Evolutionary conservation across 1,140 invertebrate species (phyloP).

Genomic region (Drosophila mauritiana): DNA sequence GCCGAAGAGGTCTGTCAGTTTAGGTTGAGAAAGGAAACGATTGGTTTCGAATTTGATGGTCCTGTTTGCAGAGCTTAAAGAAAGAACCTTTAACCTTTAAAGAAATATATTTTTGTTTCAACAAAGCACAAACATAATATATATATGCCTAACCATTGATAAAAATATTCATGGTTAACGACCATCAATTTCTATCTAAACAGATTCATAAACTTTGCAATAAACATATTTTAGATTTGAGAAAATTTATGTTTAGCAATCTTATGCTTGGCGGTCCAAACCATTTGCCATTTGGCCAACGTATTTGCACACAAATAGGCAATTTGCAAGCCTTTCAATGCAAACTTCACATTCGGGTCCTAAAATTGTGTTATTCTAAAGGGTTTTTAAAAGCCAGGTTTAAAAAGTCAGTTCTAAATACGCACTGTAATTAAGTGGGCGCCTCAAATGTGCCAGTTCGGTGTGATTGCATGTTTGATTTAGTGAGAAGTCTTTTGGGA

Average conservation of each 20-base stretch:
- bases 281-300: constrained; percentile 10
- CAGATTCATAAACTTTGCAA: not conserved
- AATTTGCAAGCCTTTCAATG: not conserved
- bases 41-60: not conserved
- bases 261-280: not conserved
- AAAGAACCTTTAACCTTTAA: too few species aligned
- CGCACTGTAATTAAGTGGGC: constrained; percentile 6
- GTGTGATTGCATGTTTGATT: constrained; percentile 12
- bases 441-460: not conserved
- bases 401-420: not conserved
- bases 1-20: not conserved
- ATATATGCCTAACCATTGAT: too few species aligned
- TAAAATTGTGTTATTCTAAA: not conserved
- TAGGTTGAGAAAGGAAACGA: not conserved
- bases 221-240: not conserved
- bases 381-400: not conserved
- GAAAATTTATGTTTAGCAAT: not conserved
- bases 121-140: too few species aligned
- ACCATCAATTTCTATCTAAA: not conserved
- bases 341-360: not conserved
- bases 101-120: too few species aligned
- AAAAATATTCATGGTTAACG: not conserved
- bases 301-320: not conserved
- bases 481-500: constrained; percentile 8
- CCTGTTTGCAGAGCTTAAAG: too few species aligned